Percentiles rank a stretch among this genome's conserved stretches.
Conservation (phyloP, 2,888 invertebrate genomes). For the Morpho achilles region DNA sequence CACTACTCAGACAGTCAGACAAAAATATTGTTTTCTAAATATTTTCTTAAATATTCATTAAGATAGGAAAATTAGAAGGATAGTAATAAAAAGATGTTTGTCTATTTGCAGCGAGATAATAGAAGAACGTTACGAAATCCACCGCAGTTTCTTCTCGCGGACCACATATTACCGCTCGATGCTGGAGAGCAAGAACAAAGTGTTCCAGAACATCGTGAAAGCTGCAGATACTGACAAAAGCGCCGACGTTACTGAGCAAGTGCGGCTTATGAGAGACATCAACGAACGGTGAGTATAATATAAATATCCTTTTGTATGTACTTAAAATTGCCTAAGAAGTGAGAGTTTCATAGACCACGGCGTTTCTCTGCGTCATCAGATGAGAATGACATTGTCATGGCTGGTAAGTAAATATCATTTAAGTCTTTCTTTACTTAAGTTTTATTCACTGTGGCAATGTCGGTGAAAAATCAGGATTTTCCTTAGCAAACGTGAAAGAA, state of each 20-base stretch:
- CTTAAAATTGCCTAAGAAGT: too few species aligned
- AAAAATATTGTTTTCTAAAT: too few species aligned
- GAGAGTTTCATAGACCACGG: neutral
- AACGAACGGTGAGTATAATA: conserved; percentile 81
- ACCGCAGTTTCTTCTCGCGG: conserved; percentile 93
- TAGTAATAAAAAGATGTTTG: neutral
- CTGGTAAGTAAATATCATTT: too few species aligned
- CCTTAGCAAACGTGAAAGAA: too few species aligned
- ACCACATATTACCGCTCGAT: conserved; percentile 95
- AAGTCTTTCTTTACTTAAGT: too few species aligned
- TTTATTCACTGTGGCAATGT: too few species aligned
- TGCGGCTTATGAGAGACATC: conserved; percentile 85
- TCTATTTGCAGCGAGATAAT: conserved; percentile 80
- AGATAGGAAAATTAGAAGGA: too few species aligned
- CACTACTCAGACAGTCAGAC: too few species aligned
- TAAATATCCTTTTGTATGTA: neutral
- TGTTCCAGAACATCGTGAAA: conserved; percentile 91
- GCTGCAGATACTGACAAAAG: conserved; percentile 87
- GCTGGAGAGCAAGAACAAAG: conserved; percentile 96
- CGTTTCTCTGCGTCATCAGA: too few species aligned
- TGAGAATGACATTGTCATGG: too few species aligned
- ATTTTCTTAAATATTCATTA: too few species aligned
- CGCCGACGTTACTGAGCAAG: conserved; percentile 85
- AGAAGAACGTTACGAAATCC: conserved; percentile 86
- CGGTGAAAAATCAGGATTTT: too few species aligned